phyloP scores from a whole-genome alignment of 2,888 invertebrate genomes.

The Tipula lateralis region DNA sequence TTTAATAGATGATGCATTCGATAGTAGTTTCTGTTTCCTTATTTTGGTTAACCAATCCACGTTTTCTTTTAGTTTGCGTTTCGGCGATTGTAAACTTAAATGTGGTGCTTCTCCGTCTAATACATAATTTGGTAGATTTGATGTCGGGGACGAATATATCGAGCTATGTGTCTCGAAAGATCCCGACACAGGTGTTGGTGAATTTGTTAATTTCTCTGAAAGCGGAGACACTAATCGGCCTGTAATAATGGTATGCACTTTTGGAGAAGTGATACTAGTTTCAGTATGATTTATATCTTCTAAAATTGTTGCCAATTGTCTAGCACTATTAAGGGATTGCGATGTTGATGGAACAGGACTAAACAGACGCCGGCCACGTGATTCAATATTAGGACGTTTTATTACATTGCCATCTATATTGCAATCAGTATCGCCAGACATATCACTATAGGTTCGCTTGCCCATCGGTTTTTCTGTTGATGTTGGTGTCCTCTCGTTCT shows the following conservation, averaged over 20 bases:
- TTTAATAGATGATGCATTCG: not conserved
- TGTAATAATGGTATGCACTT: not conserved
- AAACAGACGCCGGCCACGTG: conserved; percentile 51
- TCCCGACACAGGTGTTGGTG: conserved; percentile 29
- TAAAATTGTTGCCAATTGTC: conserved; percentile 31
- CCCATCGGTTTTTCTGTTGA: conserved; percentile 41
- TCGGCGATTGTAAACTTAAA: conserved; percentile 62
- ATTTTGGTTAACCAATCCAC: conserved; percentile 69
- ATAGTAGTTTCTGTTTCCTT: conserved; percentile 50
- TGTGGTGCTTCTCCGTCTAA: conserved; percentile 73
- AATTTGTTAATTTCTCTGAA: conserved; percentile 25
- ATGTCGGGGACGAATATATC: conserved; percentile 57
- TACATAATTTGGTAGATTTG: conserved; percentile 72
- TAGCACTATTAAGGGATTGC: not conserved
- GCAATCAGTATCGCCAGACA: conserved; percentile 41
- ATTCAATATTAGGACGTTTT: conserved; percentile 50
- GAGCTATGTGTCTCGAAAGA: conserved; percentile 36
- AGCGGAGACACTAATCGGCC: conserved; percentile 31
- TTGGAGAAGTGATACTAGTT: not conserved
- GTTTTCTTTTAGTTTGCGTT: conserved; percentile 57
- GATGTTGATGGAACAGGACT: conserved; percentile 43
- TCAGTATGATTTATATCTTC: conserved; percentile 29
- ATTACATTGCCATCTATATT: conserved; percentile 38
- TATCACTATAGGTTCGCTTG: conserved; percentile 45
- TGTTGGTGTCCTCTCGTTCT: conserved; percentile 43